Evolutionary conservation across 2,113 vertebrate genomes (phyloP), one percentile per base, ranked within the genome.

Genomic region (Rhadina sibilatrix): DNA sequence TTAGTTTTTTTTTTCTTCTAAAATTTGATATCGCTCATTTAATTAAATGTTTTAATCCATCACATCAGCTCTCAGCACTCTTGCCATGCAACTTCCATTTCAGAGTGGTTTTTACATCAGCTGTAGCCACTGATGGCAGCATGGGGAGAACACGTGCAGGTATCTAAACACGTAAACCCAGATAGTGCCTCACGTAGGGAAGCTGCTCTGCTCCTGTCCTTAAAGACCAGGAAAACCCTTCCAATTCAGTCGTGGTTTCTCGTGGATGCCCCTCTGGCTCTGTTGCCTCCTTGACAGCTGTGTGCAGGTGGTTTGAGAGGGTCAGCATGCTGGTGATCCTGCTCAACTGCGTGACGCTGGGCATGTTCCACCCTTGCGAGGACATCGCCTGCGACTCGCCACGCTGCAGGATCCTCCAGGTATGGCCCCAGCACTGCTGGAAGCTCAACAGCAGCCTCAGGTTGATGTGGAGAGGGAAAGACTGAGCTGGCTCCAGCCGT

Each of bases 261-360:
- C 0, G 1, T 0, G 7, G 54, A 0, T 40, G 66, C 60, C 49
- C 0, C 1, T 31, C 9, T 14, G 65, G 44, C 24, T 79, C 65
- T 2, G 1, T 80, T 84, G 22, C 54, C 98, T 98, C 99, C 99
- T 99, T 99, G 98, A 99, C 98, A 12, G 33, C 9, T 12, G 53
- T 15, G 19, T 53, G 46, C 79, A 99, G 99, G 49, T 99, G 99
- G 99, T 99, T 99, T 33, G 99, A 99, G 97, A 98, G 99, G 74
- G 98, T 99, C 60, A 99, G 99, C 96, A 99, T 99, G 99, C 90
- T 99, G 98, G 99, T 99, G 81, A 99, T 99, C 97, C 98, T 99
- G 95, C 98, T 99, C 96, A 99, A 99, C 98, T 99, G 99, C 6
- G 99, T 99, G 97, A 99, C 99, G 0, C 98, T 99, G 97, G 99